Evolutionary conservation across 1,140 invertebrate genomes (phyloP), one percentile per base, ranked within the genome.

Genomic region (Manduca sexta): DNA sequence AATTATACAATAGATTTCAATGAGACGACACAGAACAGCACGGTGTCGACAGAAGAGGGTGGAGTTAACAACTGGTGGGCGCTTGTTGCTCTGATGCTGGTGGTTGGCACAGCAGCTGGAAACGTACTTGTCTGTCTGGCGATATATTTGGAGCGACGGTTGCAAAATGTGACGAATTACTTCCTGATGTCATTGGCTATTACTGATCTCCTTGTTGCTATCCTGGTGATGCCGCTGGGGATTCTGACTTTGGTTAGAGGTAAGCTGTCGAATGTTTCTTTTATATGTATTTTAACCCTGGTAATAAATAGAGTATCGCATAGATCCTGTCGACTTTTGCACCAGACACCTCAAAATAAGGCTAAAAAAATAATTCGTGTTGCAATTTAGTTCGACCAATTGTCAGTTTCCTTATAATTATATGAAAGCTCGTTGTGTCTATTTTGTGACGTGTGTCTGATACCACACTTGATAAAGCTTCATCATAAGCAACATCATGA

Each of bases 101-200:
- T 97, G 15, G 70, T 96, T 17, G 92, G 92, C 42, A 97, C 96
- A 0, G 93, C 96, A 0, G 91, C 95, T 29, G 97, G 97, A 0
- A 99, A 99, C 81, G 93, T 97, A 13, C 88, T 98, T 13, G 97
- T 99, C 6, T 97, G 96, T 72, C 83, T 98, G 58, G 97, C 97
- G 3, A 94, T 99, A 44, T 92, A 92, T 52, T 92, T 93, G 88
- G 96, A 98, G 73, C 88, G 93, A 18, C 89, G 94, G 11, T 88
- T 99, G 47, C 94, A 98, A 73, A 97, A 97, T 74, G 94, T 98
- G 13, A 99, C 97, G 50, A 99, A 99, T 83, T 97, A 97, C 73
- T 98, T 99, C 74, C 90, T 99, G 46, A 94, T 98, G 90, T 98
- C 96, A 10, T 85, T 99, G 63, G 97, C 97, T 16, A 92, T 98